Evolutionary conservation across 2,797 vertebrate species (phyloP).

Genomic region (Lithobates pipiens): DNA sequence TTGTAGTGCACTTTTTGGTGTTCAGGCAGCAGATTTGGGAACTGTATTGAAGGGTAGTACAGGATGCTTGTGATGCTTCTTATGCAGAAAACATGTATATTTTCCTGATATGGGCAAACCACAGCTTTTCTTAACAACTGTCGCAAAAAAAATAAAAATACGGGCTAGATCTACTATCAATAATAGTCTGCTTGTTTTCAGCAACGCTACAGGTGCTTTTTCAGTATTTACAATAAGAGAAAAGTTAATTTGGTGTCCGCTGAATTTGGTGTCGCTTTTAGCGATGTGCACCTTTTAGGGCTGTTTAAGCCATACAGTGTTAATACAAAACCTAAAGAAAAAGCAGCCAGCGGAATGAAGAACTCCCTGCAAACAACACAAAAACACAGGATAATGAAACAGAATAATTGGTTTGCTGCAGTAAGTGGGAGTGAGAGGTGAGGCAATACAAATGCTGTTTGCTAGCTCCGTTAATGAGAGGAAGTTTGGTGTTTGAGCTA

Average conservation of each 20-base stretch:
- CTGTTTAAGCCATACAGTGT: not conserved
- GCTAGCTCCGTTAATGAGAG: conserved; percentile 52
- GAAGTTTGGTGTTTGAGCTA: conserved; percentile 49
- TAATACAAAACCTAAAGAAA: conserved; percentile 7
- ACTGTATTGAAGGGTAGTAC: too few relatives aligned
- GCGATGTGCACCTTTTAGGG: not conserved
- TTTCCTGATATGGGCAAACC: too few relatives aligned
- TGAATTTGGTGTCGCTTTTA: not conserved
- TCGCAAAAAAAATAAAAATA: too few relatives aligned
- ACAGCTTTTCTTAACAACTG: too few relatives aligned
- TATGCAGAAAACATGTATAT: too few relatives aligned
- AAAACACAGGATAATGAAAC: conserved; percentile 45
- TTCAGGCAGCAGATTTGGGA: too few relatives aligned
- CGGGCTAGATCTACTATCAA: too few relatives aligned
- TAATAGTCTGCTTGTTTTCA: too few relatives aligned
- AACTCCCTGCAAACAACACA: conserved; percentile 13
- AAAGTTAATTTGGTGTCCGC: not conserved
- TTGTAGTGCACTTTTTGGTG: too few relatives aligned
- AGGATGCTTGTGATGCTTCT: too few relatives aligned
- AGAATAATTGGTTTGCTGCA: conserved; percentile 53
- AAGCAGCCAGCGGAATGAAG: not conserved
- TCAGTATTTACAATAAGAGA: too few relatives aligned
- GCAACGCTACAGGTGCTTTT: too few relatives aligned
- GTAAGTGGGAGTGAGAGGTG: conserved; percentile 50
- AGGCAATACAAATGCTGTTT: conserved; percentile 39